Conservation (phyloP, 2,888 invertebrate genomes). For the Argyra leucocephala region DNA sequence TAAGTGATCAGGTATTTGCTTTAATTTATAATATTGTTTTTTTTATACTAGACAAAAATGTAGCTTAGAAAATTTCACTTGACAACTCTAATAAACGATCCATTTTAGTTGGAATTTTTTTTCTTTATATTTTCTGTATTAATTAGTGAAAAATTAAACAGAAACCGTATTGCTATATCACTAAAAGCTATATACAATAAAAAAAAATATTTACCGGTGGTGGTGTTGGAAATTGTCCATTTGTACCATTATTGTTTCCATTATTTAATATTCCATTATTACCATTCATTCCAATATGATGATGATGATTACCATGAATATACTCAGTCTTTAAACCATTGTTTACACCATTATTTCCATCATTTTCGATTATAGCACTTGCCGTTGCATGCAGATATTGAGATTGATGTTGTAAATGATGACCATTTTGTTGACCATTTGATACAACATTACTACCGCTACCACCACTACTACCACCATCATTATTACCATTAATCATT, state of each 20-base stretch:
- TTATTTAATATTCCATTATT: conserved; percentile 18
- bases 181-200: too few species aligned
- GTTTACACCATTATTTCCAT: background rate
- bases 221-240: conserved; percentile 27
- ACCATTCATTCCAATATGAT: conserved; percentile 21
- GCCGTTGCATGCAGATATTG: background rate
- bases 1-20: too few species aligned
- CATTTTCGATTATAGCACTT: background rate
- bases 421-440: conserved; percentile 22
- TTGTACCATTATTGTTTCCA: conserved; percentile 15
- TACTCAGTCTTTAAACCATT: background rate
- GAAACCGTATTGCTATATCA: too few species aligned
- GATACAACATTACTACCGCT: conserved; percentile 24
- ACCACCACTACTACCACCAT: conserved; percentile 23
- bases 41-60: too few species aligned
- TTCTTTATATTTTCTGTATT: too few species aligned
- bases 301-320: background rate
- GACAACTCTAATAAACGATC: too few species aligned
- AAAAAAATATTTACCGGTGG: conserved; percentile 32
- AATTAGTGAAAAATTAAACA: too few species aligned
- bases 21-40: too few species aligned
- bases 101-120: too few species aligned
- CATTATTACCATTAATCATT: conserved; percentile 23
- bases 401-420: background rate
- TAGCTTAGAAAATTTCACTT: too few species aligned